Conservation (phyloP, 1,140 invertebrate species). For the Proctacanthus coquilletti region DNA sequence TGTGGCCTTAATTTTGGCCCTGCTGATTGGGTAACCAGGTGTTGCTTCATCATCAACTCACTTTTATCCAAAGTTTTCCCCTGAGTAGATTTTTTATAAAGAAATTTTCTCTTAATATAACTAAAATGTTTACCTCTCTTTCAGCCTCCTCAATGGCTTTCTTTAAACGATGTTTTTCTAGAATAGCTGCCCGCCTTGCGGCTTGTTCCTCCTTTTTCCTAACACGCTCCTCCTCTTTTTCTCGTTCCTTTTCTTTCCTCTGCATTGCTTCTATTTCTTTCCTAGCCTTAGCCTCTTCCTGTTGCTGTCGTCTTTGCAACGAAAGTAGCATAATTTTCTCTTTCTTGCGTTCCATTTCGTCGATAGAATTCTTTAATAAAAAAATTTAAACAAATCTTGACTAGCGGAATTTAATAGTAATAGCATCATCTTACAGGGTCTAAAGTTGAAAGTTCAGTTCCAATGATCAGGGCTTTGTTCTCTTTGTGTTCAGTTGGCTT, state of each 20-base stretch:
- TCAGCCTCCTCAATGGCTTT: conserved; percentile 87
- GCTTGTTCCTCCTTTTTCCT: conserved; percentile 85
- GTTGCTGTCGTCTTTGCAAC: conserved; percentile 69
- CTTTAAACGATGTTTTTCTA: conserved; percentile 88
- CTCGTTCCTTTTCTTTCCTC: conserved; percentile 58
- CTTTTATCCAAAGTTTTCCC: conserved; percentile 59
- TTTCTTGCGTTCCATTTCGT: conserved; percentile 83
- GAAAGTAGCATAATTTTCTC: conserved; percentile 76
- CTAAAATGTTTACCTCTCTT: conserved; percentile 49
- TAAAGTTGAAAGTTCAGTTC: conserved; percentile 43
- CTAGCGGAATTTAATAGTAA: conserved; percentile 5
- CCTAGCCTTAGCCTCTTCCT: conserved; percentile 68
- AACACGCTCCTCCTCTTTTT: conserved; percentile 69
- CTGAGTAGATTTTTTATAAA: conserved; percentile 27
- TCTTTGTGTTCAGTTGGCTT: conserved; percentile 31
- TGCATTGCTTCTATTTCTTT: conserved; percentile 75
- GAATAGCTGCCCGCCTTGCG: conserved; percentile 66
- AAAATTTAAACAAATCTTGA: conserved; percentile 5
- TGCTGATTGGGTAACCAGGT: conserved; percentile 12
- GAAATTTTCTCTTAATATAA: background rate
- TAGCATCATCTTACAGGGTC: conserved; percentile 53
- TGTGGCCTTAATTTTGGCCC: conserved; percentile 44
- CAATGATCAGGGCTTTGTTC: conserved; percentile 49
- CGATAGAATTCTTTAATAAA: conserved; percentile 49
- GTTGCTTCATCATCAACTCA: conserved; percentile 46